Evolutionary conservation across 2,888 invertebrate species (phyloP).

Genomic region (Lasioglossum malachurum): DNA sequence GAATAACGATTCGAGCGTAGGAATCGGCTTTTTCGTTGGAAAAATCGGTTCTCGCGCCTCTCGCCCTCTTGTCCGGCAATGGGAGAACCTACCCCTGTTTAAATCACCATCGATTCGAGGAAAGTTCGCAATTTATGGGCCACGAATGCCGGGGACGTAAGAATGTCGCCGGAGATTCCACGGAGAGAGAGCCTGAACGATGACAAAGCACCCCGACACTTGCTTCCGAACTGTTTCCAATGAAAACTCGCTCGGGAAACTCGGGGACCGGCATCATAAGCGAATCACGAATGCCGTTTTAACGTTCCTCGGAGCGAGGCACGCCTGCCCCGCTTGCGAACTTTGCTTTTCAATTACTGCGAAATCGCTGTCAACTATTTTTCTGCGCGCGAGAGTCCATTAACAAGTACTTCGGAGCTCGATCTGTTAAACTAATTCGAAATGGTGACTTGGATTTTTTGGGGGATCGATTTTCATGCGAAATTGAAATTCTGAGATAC

Average conservation of each 20-base stretch:
- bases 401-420: background rate
- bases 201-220: conserved; percentile 43
- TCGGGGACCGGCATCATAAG: conserved; percentile 29
- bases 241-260: conserved; percentile 51
- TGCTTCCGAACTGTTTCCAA: conserved; percentile 49
- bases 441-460: background rate
- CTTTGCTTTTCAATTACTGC: background rate
- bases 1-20: background rate
- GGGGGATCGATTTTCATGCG: too few relatives aligned
- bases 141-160: background rate
- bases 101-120: conserved; percentile 31
- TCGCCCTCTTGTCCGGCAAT: background rate
- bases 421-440: background rate
- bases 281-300: conserved; percentile 39
- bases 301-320: background rate
- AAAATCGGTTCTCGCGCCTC: background rate
- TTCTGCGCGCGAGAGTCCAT: background rate
- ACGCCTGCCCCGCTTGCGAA: background rate
- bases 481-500: too few relatives aligned
- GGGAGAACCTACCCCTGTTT: conserved; percentile 16
- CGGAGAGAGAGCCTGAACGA: conserved; percentile 26
- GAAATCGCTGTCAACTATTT: background rate
- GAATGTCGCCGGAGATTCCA: conserved; percentile 42
- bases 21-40: background rate
- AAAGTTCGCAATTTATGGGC: conserved; percentile 36